These are phyloP conservation scores for Parazoanthus atlanticus DNA, from an alignment of 92 coral and sea anemone species.

Conservation along the genomic window DNA sequence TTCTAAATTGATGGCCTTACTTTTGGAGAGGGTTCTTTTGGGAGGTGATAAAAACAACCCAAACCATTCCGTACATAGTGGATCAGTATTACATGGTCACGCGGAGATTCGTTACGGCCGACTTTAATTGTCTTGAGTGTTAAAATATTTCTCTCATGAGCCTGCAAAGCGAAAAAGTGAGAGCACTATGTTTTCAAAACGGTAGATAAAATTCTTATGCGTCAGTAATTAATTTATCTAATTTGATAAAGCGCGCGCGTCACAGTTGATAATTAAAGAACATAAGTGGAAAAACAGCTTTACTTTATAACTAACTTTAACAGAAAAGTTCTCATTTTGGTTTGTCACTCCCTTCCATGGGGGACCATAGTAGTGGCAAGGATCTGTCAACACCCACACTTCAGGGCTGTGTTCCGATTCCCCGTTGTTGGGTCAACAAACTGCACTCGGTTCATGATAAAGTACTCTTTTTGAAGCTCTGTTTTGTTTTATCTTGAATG, in stretches of 20 bases:
- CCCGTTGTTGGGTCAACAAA: background rate
- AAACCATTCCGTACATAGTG: no score
- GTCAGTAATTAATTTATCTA: background rate
- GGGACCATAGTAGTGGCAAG: background rate
- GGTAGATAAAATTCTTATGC: no score
- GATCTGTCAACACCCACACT: background rate
- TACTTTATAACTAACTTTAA: background rate
- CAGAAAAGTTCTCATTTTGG: background rate
- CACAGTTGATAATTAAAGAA: background rate
- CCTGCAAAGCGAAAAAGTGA: no score
- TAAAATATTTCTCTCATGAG: no score
- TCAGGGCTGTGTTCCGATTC: background rate
- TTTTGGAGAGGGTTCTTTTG: no score
- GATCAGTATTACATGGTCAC: no score
- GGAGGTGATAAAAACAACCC: no score
- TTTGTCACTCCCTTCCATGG: background rate
- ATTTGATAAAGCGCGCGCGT: conserved; percentile 15
- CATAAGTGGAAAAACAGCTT: background rate
- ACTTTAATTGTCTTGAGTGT: no score
- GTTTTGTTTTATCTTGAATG: no score
- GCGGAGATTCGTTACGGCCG: no score
- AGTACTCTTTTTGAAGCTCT: background rate
- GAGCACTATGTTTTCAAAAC: no score
- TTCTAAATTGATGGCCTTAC: no score
- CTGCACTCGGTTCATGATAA: background rate